Evolutionary conservation across 64 coral and sea anemone genomes (phyloP).

Genomic region (Actinia tenebrosa): DNA sequence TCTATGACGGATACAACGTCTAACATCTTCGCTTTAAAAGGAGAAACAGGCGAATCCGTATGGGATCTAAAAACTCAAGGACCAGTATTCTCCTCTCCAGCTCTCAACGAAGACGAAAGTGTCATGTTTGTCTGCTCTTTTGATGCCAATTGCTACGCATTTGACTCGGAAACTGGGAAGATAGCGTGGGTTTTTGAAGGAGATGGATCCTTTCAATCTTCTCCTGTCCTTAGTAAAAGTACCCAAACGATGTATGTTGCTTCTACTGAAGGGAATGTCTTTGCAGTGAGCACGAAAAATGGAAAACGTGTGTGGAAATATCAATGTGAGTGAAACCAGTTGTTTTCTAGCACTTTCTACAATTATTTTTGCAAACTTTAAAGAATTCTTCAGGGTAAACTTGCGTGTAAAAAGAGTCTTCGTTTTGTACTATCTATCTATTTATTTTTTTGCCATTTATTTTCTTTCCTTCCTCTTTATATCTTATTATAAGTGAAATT

Average conservation of each 20-base stretch:
- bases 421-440: background rate
- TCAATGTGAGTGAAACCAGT: constrained; percentile 39
- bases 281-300: constrained; percentile 30
- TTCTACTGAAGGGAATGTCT: constrained; percentile 70
- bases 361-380: background rate
- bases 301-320: constrained; percentile 65
- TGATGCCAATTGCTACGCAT: constrained; percentile 80
- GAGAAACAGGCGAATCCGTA: constrained; percentile 60
- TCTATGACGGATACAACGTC: constrained; percentile 64
- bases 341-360: too few relatives aligned
- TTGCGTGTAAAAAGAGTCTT: background rate
- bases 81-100: constrained; percentile 77
- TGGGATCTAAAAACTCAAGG: constrained; percentile 56
- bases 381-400: background rate
- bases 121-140: constrained; percentile 67
- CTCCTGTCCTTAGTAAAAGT: constrained; percentile 58
- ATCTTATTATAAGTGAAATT: too few relatives aligned
- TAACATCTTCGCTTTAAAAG: constrained; percentile 72
- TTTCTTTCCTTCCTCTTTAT: too few relatives aligned
- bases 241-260: constrained; percentile 49
- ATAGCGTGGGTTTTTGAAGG: constrained; percentile 74
- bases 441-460: background rate
- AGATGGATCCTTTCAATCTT: constrained; percentile 75
- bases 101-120: constrained; percentile 49
- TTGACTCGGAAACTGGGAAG: constrained; percentile 46